Evolutionary conservation across 2,113 vertebrate genomes (phyloP), one percentile per base, ranked within the genome.

Genomic region (Scophthalmus maximus): DNA sequence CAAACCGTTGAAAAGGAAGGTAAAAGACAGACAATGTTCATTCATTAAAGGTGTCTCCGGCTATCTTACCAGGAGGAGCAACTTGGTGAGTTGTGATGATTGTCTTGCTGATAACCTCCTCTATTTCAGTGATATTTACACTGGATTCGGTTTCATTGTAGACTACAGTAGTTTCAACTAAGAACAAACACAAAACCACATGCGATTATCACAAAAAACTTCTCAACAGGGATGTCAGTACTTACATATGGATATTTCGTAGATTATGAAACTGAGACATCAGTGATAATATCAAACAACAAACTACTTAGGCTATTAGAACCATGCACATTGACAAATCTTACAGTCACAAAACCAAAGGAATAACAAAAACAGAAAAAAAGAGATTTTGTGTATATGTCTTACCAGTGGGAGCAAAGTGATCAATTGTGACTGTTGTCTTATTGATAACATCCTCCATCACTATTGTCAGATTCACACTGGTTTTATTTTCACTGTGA

Each of bases 81-180:
- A 36, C 58, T 6, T 72, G 14, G 0, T 79, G 57, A 32, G 36
- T 47, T 32, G 46, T 63, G 57, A 51, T 51, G 20, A 42, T 75
- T 1, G 77, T 86, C 49, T 62, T 27, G 11, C 57, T 71, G 63
- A 90, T 77, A 3, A 87, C 8, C 3, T 70, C 78, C 47, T 86
- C 81, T 3, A 34, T 57, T 20, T 73, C 62, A 14, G 81, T 80
- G 3, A 75, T 59, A 22, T 81, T 79, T 23, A 22, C 4, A 8
- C 6, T 23, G 14, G 23, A 61, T 58, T 87, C 67, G 8, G 80
- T 86, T 73, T 86, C 76, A 71, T 73, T 86, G 76, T 83, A 84
- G 15, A 5, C 18, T 1, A 68, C 49, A 6, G 49, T 23, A 8
- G 82, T 47, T 69, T 66, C 22, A 63, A 53, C 79, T 90, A 22